phyloP scores from a whole-genome alignment of 2,888 invertebrate genomes.

The Parasteatoda lunata region DNA sequence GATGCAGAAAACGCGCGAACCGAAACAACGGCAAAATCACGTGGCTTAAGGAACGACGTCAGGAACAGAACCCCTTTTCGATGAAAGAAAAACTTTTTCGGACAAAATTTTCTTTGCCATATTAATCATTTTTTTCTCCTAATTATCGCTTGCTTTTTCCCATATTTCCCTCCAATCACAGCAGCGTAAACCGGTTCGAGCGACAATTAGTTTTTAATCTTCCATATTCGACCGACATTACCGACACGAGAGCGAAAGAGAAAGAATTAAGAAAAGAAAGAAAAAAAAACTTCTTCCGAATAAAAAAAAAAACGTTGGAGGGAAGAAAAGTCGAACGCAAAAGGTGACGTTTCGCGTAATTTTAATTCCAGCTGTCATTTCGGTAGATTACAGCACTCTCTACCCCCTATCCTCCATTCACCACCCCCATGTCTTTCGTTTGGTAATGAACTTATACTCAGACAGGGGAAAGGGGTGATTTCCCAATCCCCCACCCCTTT shows the following conservation, averaged over 20 bases:
- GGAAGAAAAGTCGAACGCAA: conserved; percentile 48
- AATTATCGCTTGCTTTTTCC: conserved; percentile 59
- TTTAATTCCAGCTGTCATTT: conserved; percentile 69
- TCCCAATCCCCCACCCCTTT: conserved; percentile 3
- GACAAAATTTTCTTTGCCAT: conserved; percentile 65
- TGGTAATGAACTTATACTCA: conserved; percentile 61
- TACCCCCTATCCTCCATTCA: neutral
- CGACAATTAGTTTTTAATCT: conserved; percentile 69
- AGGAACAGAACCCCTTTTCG: conserved; percentile 40
- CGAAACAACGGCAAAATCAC: conserved; percentile 65
- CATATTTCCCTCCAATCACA: conserved; percentile 65
- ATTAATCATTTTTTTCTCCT: conserved; percentile 67
- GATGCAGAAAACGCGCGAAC: conserved; percentile 64
- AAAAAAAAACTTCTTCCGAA: conserved; percentile 14
- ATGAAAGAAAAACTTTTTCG: conserved; percentile 55
- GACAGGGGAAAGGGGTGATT: conserved; percentile 8
- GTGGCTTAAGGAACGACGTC: conserved; percentile 58
- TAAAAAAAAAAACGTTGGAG: neutral
- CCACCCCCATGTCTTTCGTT: conserved; percentile 20
- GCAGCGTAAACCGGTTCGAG: conserved; percentile 65
- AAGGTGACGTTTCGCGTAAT: conserved; percentile 67
- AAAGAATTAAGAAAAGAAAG: neutral
- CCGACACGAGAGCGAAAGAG: conserved; percentile 31
- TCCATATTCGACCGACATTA: conserved; percentile 66
- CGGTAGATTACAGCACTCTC: conserved; percentile 62